Evolutionary conservation across 1,140 invertebrate species (phyloP).

Genomic region (Philopotamus ludificatus): DNA sequence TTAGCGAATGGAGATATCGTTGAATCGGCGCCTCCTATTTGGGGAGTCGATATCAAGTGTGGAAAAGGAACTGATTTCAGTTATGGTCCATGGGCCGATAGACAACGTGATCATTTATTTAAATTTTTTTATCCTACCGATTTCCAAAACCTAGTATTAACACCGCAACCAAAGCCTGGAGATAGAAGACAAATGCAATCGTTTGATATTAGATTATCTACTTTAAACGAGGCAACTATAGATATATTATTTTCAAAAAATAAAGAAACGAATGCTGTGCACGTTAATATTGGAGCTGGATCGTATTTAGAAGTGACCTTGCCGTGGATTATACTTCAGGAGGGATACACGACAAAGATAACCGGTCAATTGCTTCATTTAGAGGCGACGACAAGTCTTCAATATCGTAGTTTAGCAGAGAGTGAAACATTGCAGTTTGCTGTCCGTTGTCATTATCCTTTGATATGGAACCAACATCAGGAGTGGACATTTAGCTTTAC

Average conservation of each 20-base stretch:
- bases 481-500: conserved; percentile 88
- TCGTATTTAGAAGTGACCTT: conserved; percentile 95
- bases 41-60: conserved; percentile 95
- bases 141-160: conserved; percentile 74
- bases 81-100: conserved; percentile 97
- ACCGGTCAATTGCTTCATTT: conserved; percentile 90
- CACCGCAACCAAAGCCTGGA: conserved; percentile 77
- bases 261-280: conserved; percentile 94
- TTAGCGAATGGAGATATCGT: conserved; percentile 91
- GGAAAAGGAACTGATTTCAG: conserved; percentile 96
- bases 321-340: conserved; percentile 84
- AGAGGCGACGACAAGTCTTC: conserved; percentile 91
- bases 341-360: conserved; percentile 87
- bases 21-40: conserved; percentile 86
- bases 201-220: conserved; percentile 89
- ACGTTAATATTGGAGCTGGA: conserved; percentile 89
- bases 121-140: conserved; percentile 96
- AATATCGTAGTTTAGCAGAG: conserved; percentile 86
- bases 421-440: conserved; percentile 94
- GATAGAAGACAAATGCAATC: conserved; percentile 85
- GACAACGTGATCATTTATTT: conserved; percentile 92
- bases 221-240: conserved; percentile 87
- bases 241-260: conserved; percentile 96
- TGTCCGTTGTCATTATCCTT: conserved; percentile 83
- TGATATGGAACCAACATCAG: conserved; percentile 93